Evolutionary conservation across 2,797 vertebrate genomes (phyloP).

Genomic region (Bufotes viridis): DNA sequence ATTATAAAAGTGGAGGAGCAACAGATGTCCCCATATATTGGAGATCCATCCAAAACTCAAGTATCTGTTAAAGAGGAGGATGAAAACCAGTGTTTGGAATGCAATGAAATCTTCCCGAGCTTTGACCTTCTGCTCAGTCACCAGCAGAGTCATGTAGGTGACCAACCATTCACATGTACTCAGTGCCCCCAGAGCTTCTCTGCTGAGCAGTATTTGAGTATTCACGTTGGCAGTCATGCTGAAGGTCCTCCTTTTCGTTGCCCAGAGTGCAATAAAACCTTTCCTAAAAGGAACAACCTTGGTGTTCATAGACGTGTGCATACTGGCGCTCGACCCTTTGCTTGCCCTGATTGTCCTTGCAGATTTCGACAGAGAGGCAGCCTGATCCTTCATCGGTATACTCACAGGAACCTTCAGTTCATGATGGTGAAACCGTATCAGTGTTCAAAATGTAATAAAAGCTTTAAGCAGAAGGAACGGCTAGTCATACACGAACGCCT

Average conservation of each 20-base stretch:
- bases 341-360: constrained; percentile 37
- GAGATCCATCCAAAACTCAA: not conserved
- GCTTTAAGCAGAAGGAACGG: constrained; percentile 26
- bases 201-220: constrained; percentile 2
- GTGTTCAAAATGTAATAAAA: constrained; percentile 42
- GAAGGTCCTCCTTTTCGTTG: constrained; percentile 21
- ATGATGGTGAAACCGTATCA: not conserved
- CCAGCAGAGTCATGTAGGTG: not conserved
- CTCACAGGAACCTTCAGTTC: constrained; percentile 17
- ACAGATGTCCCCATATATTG: not conserved
- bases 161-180: not conserved
- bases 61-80: constrained; percentile 29
- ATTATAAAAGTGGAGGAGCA: constrained; percentile 26
- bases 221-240: not conserved
- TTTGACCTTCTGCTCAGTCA: constrained; percentile 16
- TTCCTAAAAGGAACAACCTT: constrained; percentile 33
- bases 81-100: constrained; percentile 48
- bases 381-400: constrained; percentile 48
- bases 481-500: constrained; percentile 32
- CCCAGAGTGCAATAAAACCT: constrained; percentile 51
- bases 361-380: constrained; percentile 49
- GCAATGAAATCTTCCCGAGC: constrained; percentile 14
- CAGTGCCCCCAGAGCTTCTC: constrained; percentile 45
- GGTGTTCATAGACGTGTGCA: constrained; percentile 46
- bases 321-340: constrained; percentile 14